These are phyloP conservation scores for Drosophila ficusphila DNA, from an alignment of 1,140 invertebrate species.

Conservation along the genomic window DNA sequence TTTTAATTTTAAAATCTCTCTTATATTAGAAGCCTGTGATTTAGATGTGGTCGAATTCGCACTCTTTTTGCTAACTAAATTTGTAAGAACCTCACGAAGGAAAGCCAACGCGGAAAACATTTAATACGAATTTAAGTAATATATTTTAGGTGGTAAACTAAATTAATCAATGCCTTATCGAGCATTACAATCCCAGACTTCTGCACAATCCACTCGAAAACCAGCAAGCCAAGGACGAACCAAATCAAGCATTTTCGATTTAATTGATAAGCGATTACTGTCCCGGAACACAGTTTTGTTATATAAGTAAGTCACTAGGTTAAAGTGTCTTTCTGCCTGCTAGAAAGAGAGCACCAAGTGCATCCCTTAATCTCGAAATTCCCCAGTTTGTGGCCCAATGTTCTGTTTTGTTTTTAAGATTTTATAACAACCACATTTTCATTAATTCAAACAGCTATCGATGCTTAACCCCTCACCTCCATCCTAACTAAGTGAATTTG, in stretches of 20 bases:
- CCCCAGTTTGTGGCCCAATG: background rate
- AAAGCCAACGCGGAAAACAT: slow-evolving; percentile 29
- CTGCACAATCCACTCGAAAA: slow-evolving; percentile 36
- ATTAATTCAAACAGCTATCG: slow-evolving; percentile 8
- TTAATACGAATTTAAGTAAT: slow-evolving; percentile 38
- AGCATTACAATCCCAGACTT: slow-evolving; percentile 40
- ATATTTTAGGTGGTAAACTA: slow-evolving; percentile 18
- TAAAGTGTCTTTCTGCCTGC: slow-evolving; percentile 68
- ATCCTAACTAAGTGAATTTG: slow-evolving; percentile 32
- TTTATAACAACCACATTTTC: slow-evolving; percentile 19
- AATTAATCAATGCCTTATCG: slow-evolving; percentile 38
- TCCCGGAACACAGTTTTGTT: slow-evolving; percentile 42
- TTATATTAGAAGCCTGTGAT: slow-evolving; percentile 82
- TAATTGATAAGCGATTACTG: slow-evolving; percentile 15
- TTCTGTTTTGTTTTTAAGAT: slow-evolving; percentile 22
- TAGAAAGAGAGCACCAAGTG: slow-evolving; percentile 12
- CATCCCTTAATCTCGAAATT: slow-evolving; percentile 31
- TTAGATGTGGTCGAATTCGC: slow-evolving; percentile 77
- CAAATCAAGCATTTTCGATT: slow-evolving; percentile 3
- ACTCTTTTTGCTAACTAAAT: slow-evolving; percentile 33
- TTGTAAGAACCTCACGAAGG: slow-evolving; percentile 53
- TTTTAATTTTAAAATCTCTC: slow-evolving; percentile 59
- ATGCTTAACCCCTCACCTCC: slow-evolving; percentile 11
- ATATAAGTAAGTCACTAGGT: slow-evolving; percentile 64
- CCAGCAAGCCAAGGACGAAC: slow-evolving; percentile 16